Evolutionary conservation across 2,113 vertebrate species (phyloP).

Genomic region (Platysternon megacephalum): DNA sequence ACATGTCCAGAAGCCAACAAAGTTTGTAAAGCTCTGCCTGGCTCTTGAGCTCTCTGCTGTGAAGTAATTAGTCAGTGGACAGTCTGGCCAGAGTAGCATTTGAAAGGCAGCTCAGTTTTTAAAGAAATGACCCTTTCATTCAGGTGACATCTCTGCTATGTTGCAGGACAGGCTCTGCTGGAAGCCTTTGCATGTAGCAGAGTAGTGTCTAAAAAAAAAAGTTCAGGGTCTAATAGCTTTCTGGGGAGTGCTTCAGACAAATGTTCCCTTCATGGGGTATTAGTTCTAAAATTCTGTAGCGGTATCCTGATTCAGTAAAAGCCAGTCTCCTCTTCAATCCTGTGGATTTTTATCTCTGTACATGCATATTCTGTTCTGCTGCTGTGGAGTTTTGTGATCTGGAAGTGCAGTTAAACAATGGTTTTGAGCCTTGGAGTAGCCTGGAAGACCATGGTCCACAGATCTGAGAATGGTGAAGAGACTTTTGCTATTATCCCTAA

Average conservation of each 20-base stretch:
- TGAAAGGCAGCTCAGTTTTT: not conserved
- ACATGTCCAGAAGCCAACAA: not conserved
- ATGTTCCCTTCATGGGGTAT: not conserved
- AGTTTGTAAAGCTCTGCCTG: not conserved
- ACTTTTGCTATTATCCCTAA: not conserved
- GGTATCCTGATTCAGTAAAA: not conserved
- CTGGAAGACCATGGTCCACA: not conserved
- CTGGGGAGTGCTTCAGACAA: not conserved
- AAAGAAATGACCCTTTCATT: not conserved
- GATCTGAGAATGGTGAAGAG: not conserved
- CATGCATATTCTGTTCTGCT: not conserved
- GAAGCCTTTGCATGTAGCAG: not conserved
- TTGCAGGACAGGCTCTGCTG: not conserved
- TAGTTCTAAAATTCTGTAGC: not conserved
- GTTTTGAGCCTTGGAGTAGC: not conserved
- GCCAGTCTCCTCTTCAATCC: not conserved
- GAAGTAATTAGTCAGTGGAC: not conserved
- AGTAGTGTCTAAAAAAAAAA: not conserved
- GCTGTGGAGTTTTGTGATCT: not conserved
- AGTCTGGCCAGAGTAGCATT: accelerated
- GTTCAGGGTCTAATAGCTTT: not conserved
- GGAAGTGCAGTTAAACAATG: not conserved
- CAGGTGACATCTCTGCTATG: not conserved
- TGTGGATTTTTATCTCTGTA: not conserved
- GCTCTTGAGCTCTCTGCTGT: not conserved